phyloP scores from a whole-genome alignment of 2,797 vertebrate species.

The Mareca strepera region DNA sequence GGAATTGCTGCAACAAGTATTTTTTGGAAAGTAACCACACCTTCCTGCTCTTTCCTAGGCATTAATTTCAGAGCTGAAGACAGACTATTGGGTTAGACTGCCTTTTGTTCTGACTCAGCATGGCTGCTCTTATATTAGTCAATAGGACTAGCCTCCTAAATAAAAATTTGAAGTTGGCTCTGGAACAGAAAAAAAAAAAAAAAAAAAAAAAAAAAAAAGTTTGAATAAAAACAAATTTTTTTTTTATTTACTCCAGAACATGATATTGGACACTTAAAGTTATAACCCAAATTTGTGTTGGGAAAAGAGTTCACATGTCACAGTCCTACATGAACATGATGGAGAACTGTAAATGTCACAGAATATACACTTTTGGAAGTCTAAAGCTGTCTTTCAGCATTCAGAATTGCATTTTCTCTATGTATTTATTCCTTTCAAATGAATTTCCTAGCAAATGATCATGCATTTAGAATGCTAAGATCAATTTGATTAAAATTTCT shows the following conservation, averaged over 20 bases:
- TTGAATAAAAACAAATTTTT: neutral
- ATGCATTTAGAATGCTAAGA: neutral
- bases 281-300: conserved; percentile 15
- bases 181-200: neutral
- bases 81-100: accelerated
- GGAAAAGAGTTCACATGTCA: neutral
- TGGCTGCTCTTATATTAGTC: neutral
- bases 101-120: neutral
- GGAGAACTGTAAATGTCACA: neutral
- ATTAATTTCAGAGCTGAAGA: neutral
- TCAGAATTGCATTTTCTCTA: neutral
- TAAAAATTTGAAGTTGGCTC: neutral
- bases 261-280: neutral
- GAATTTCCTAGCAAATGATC: conserved; percentile 4
- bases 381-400: neutral
- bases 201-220: neutral
- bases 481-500: conserved; percentile 32
- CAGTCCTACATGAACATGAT: neutral
- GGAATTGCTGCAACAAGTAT: neutral
- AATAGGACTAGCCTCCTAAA: neutral
- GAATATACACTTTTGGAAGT: neutral
- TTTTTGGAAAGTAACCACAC: neutral
- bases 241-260: neutral
- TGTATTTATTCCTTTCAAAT: neutral
- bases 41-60: neutral